Conservation (phyloP, 2,888 invertebrate species). For the Dryococelus australis region DNA sequence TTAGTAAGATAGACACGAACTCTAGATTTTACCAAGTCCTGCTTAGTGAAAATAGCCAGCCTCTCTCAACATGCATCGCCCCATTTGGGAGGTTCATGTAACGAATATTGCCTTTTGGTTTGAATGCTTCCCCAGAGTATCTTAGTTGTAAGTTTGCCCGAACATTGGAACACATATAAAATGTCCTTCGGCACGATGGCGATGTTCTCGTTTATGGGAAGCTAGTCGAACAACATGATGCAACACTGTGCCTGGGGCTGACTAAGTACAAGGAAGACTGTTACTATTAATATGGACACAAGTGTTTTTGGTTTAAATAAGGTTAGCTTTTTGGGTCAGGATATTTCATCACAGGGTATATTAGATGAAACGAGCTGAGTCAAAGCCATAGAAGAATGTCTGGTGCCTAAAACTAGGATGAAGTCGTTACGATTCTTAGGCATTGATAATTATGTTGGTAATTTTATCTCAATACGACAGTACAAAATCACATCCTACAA, state of each 20-base stretch:
- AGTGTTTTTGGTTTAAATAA: too few species aligned
- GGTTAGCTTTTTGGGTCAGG: neutral
- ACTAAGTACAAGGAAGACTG: constrained; percentile 7
- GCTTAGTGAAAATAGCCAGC: neutral
- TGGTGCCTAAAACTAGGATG: neutral
- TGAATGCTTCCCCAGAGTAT: neutral
- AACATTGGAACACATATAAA: neutral
- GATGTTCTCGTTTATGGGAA: neutral
- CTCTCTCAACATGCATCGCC: too few species aligned
- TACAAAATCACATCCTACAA: neutral
- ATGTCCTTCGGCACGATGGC: neutral
- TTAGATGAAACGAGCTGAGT: neutral
- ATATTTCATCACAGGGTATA: neutral
- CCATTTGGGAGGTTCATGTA: neutral
- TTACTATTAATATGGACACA: too few species aligned
- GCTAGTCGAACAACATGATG: neutral
- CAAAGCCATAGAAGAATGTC: neutral
- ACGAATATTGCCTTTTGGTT: neutral
- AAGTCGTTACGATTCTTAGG: neutral
- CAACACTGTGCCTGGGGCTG: neutral
- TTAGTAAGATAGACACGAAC: neutral
- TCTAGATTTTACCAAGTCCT: neutral
- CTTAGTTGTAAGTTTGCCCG: neutral
- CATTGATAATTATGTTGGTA: neutral
- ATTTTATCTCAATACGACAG: neutral